A percentile compares a stretch with the other conserved stretches of the same genome.
phyloP scores from a whole-genome alignment of 64 coral and sea anemone genomes.

The Exaiptasia diaphana region DNA sequence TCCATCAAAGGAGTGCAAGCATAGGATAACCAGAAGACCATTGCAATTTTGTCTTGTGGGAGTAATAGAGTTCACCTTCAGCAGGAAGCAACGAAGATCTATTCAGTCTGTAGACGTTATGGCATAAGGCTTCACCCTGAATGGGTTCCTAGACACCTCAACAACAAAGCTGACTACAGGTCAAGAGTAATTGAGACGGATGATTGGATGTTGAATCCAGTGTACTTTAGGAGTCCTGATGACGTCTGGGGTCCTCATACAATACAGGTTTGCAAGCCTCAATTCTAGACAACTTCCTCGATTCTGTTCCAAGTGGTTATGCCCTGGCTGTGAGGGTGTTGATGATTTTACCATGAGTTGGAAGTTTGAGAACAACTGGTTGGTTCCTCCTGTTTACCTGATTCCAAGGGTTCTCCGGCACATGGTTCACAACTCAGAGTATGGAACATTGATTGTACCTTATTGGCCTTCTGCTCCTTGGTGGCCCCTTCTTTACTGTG shows the following conservation, averaged over 20 bases:
- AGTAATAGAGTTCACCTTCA: neutral
- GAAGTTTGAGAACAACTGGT: neutral
- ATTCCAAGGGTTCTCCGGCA: neutral
- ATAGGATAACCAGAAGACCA: neutral
- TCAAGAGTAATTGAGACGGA: neutral
- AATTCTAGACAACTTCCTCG: neutral
- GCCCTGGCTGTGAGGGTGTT: neutral
- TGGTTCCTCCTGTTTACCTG: neutral
- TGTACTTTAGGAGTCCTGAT: neutral
- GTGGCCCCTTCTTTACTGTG: constrained; percentile 8
- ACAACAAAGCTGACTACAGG: neutral
- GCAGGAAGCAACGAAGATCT: neutral
- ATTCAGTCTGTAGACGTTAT: neutral
- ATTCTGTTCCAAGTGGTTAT: constrained; percentile 11
- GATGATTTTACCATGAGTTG: constrained; percentile 20
- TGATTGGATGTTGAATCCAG: neutral
- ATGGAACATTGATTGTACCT: constrained; percentile 34
- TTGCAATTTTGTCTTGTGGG: neutral
- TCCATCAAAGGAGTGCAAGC: neutral
- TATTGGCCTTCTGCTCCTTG: constrained; percentile 16
- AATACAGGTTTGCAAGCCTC: constrained; percentile 23
- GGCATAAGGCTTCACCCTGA: neutral
- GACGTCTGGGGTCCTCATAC: neutral
- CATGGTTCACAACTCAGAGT: neutral
- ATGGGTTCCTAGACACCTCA: neutral